These are phyloP conservation scores for Palythoa grandis DNA, from an alignment of 92 coral and sea anemone genomes.

Conservation along the genomic window DNA sequence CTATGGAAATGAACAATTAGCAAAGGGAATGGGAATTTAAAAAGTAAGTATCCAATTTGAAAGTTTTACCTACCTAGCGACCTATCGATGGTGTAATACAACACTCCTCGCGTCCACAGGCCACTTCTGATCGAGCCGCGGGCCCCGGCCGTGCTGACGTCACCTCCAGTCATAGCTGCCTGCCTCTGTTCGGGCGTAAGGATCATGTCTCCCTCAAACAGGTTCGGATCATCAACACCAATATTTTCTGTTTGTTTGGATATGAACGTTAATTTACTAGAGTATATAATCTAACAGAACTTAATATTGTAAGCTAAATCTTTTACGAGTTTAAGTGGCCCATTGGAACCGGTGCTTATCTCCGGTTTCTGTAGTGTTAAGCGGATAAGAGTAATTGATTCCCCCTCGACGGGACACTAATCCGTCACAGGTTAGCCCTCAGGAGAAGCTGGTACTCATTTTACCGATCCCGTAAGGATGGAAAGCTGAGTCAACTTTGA, in stretches of 20 bases:
- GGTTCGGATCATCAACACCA: constrained; percentile 33
- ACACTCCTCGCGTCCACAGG: constrained; percentile 74
- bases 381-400: too few relatives aligned
- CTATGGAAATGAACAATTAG: too few relatives aligned
- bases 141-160: constrained; percentile 48
- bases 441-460: too few relatives aligned
- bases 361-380: not conserved
- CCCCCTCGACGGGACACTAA: too few relatives aligned
- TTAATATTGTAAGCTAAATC: too few relatives aligned
- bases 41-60: not conserved
- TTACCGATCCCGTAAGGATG: too few relatives aligned
- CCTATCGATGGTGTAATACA: constrained; percentile 67
- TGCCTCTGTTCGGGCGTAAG: constrained; percentile 22
- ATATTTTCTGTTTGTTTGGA: not conserved
- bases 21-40: too few relatives aligned
- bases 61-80: constrained; percentile 56
- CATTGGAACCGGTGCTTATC: too few relatives aligned
- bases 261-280: not conserved
- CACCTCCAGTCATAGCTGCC: constrained; percentile 52
- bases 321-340: too few relatives aligned
- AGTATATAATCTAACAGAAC: not conserved
- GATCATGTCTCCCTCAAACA: constrained; percentile 62
- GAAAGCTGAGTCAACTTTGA: too few relatives aligned
- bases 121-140: constrained; percentile 74
- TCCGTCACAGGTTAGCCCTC: too few relatives aligned